Evolutionary conservation across 2,888 invertebrate species (phyloP), one percentile per base, ranked within the genome.

Genomic region (Papilio gigon): DNA sequence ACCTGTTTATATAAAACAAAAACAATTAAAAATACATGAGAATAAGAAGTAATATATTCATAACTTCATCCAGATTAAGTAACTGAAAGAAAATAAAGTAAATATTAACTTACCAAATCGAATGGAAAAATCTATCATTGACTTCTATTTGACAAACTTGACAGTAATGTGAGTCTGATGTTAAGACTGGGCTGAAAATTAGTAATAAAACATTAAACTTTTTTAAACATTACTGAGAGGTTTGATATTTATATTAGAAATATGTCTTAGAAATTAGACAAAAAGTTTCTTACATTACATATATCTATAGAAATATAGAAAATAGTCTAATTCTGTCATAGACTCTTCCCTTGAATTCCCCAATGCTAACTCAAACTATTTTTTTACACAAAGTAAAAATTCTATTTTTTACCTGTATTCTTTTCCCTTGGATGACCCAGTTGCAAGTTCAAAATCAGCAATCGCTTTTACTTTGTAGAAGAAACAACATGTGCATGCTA

Each of bases 71-170:
- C n/a, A n/a, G n/a, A n/a, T n/a, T n/a, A n/a, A n/a, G n/a, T n/a
- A n/a, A n/a, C n/a, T n/a, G n/a, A n/a, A n/a, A 30, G 6, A 35
- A 37, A 64, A 37, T 40, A 17, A 42, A 22, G 14, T 20, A 20
- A 50, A 3, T 12, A 25, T 33, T 12, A 4, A 83, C 90, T 84
- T 87, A 95, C 96, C 96, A 97, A 81, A 94, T 95, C 80, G 97
- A 95, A 88, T 96, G 96, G 86, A 95, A 96, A 81, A 95, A 96
- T 77, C 95, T 93, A 74, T 95, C 94, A 71, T 95, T 93, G 25
- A 97, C 94, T 85, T 97, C 97, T 60, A 95, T 94, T 80, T 97
- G 95, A 84, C 98, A 98, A 67, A 96, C 93, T 73, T 93, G 93
- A 83, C 98, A 98, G 81, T 97, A 97, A 79, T 95, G 94, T 44